phyloP scores from a whole-genome alignment of 2,797 vertebrate genomes.

The Chelon labrosus region DNA sequence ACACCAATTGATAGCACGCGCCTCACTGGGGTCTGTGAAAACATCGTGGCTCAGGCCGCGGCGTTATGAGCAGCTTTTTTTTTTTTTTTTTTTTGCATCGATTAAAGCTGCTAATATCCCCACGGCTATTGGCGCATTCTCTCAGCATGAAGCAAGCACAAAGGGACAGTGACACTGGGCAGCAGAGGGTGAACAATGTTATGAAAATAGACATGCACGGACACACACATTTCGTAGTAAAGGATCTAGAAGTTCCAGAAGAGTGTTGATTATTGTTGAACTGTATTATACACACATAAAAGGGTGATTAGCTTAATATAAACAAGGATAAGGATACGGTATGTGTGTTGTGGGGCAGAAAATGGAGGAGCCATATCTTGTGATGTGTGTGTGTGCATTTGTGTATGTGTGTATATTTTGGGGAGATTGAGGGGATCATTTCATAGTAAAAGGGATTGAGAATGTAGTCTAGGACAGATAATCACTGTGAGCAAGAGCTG shows the following conservation, averaged over 20 bases:
- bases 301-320: conserved; percentile 60
- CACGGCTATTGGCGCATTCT: conserved; percentile 65
- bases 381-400: conserved; percentile 22
- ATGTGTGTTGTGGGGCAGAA: conserved; percentile 17
- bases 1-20: conserved; percentile 59
- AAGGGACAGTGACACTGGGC: conserved; percentile 39
- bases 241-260: conserved; percentile 52
- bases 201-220: conserved; percentile 62
- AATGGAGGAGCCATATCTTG: conserved; percentile 38
- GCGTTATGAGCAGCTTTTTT: conserved; percentile 53
- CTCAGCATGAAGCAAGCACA: conserved; percentile 64
- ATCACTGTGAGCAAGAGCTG: conserved; percentile 74
- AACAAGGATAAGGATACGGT: conserved; percentile 56
- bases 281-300: conserved; percentile 49
- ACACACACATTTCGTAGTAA: conserved; percentile 6
- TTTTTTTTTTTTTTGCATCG: conserved; percentile 39
- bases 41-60: conserved; percentile 56
- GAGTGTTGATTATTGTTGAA: conserved; percentile 60
- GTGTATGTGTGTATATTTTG: conserved; percentile 20
- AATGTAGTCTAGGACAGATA: conserved; percentile 76
- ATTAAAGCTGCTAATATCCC: conserved; percentile 69
- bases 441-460: conserved; percentile 68
- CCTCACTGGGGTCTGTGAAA: conserved; percentile 64
- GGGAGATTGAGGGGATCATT: conserved; percentile 72
- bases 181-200: conserved; percentile 49